Evolutionary conservation across 1,140 invertebrate species (phyloP).

Genomic region (Littorina saxatilis): DNA sequence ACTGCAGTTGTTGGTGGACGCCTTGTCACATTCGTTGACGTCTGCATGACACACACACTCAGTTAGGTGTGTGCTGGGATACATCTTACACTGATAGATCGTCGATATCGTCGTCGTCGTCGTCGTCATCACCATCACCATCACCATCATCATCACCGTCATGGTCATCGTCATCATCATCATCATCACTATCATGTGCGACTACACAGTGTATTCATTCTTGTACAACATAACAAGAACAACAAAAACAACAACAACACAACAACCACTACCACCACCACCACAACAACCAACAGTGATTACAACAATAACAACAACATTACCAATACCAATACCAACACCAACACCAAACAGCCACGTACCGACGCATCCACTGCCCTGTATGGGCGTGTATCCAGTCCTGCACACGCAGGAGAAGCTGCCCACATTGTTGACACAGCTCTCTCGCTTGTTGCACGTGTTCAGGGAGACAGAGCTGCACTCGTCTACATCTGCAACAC

Average conservation of each 20-base stretch:
- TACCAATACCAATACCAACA: too few species aligned
- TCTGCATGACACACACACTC: constrained; percentile 78
- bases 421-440: constrained; percentile 19
- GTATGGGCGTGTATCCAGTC: not conserved
- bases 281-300: too few species aligned
- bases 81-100: too few species aligned
- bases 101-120: too few species aligned
- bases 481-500: not conserved
- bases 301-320: too few species aligned
- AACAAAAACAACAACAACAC: too few species aligned
- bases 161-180: not conserved
- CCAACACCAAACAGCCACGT: not conserved
- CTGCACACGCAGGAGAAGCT: not conserved
- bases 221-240: not conserved
- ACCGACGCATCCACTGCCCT: not conserved
- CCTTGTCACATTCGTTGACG: constrained; percentile 87
- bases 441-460: not conserved
- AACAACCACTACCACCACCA: too few species aligned
- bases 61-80: too few species aligned
- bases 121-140: too few species aligned
- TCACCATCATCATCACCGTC: too few species aligned
- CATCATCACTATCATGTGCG: not conserved
- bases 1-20: constrained; percentile 77
- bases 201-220: not conserved
- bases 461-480: not conserved